A percentile compares a stretch with the other conserved stretches of the same genome.
Conservation (phyloP, 1,140 invertebrate species). For the Notospermus geniculatus region DNA sequence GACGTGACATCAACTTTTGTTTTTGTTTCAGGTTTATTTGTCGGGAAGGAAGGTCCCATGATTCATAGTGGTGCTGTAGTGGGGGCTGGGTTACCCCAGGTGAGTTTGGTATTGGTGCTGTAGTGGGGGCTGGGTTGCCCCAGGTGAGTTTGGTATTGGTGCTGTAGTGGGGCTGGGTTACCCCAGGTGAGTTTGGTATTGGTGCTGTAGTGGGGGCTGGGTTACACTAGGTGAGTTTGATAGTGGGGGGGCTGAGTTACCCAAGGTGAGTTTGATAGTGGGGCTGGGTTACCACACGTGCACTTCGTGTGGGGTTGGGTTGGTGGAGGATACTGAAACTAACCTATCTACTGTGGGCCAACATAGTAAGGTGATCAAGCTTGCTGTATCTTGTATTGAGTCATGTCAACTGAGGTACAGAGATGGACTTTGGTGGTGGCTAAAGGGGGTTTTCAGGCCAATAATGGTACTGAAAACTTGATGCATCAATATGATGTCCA, state of each 20-base stretch:
- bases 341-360: too few species aligned
- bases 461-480: too few species aligned
- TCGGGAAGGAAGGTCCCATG: constrained; percentile 94
- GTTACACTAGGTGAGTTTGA: constrained; percentile 79
- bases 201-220: constrained; percentile 95
- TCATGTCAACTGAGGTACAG: too few species aligned
- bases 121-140: constrained; percentile 94
- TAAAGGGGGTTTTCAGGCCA: too few species aligned
- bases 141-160: constrained; percentile 79
- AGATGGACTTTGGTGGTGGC: too few species aligned
- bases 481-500: too few species aligned
- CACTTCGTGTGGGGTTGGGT: too few species aligned
- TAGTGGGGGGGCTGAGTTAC: constrained; percentile 94
- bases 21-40: constrained; percentile 38
- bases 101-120: constrained; percentile 74
- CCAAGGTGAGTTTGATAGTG: constrained; percentile 78
- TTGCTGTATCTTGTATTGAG: too few species aligned
- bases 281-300: too few species aligned
- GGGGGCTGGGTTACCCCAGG: constrained; percentile 95
- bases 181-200: constrained; percentile 78
- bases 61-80: constrained; percentile 97
- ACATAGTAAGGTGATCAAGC: too few species aligned
- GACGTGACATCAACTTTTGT: too few species aligned
- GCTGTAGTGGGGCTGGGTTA: constrained; percentile 92
- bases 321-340: too few species aligned